Base-by-base conservation (phyloP, 1,140 invertebrate species). In the Meloidogyne hapla region DNA sequence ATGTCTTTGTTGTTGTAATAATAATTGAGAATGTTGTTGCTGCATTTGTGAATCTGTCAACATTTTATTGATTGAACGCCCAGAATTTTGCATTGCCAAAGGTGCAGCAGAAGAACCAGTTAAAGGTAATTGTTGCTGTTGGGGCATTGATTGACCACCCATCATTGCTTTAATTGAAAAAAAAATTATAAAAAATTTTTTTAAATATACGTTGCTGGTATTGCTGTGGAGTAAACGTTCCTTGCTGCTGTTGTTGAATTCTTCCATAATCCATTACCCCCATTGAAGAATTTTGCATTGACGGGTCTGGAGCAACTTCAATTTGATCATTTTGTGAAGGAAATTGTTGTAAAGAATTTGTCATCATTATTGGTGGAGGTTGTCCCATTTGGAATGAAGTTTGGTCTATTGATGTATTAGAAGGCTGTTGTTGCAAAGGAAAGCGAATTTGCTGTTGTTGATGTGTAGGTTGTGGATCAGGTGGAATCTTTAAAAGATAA, bases 381-480 rank as follows among this genome's bases (percentile, higher is more conserved):
- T 73, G 71, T 61, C 71, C 71, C 71, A 73, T 67, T 25, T 23
- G 65, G 9, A 67, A 67, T 18, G 64, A 28, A 6, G 65, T n/a
- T n/a, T 67, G 21, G 8, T 67, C 28, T 67, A 38, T 6, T 21
- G n/a, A 5, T 21, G 21, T 8, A 33, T n/a, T 21, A 42, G 40
- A 38, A 33, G 65, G 65, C 8, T 66, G 64, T 40, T 38, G 40
- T 67, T 15, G 13, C 5, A n/a, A 21, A 13, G 40, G 23, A 63
- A 4, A 48, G 13, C 28, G 8, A 3, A 6, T 8, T 13, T 72
- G 48, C 23, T 72, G 70, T 40, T 73, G 70, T 67, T 83, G 84
- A 25, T 85, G 83, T n/a, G 84, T 85, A 48, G 84, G 84, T 45
- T 87, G 84, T 12, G 84, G 84, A 66, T 86, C 84, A 9, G 84